Conservation (phyloP, 2,113 vertebrate species). For the Anolis sagrei region DNA sequence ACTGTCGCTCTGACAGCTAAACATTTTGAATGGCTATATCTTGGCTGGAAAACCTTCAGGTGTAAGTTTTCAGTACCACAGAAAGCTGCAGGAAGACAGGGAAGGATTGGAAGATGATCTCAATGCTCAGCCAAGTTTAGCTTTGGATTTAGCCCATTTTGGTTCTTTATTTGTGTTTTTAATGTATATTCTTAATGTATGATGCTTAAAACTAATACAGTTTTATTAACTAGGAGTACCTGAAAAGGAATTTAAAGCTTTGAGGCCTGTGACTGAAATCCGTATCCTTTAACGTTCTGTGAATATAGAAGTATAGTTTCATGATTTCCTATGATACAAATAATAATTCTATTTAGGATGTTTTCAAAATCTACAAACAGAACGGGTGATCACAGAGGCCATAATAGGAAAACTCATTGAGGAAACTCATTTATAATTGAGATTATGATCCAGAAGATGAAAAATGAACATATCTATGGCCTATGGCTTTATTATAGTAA, state of each 20-base stretch:
- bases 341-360: constrained; percentile 43
- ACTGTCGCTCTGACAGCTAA: too few species aligned
- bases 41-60: too few species aligned
- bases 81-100: too few species aligned
- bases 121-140: not conserved
- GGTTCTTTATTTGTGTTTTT: not conserved
- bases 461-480: not conserved
- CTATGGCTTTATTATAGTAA: not conserved
- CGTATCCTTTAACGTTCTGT: constrained; percentile 88
- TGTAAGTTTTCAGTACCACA: too few species aligned
- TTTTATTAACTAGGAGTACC: constrained; percentile 77
- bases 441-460: not conserved
- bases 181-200: not conserved
- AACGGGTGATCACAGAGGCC: constrained; percentile 11
- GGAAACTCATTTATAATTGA: not conserved
- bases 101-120: too few species aligned
- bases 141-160: not conserved
- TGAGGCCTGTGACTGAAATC: constrained; percentile 93
- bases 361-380: constrained; percentile 24
- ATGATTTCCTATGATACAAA: constrained; percentile 15
- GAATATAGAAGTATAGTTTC: constrained; percentile 43
- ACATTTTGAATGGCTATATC: too few species aligned
- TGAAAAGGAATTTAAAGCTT: constrained; percentile 71
- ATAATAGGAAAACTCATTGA: not conserved
- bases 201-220: not conserved